Evolutionary conservation across 2,888 invertebrate genomes (phyloP), one percentile per base, ranked within the genome.

Genomic region (Stramonita haemastoma): DNA sequence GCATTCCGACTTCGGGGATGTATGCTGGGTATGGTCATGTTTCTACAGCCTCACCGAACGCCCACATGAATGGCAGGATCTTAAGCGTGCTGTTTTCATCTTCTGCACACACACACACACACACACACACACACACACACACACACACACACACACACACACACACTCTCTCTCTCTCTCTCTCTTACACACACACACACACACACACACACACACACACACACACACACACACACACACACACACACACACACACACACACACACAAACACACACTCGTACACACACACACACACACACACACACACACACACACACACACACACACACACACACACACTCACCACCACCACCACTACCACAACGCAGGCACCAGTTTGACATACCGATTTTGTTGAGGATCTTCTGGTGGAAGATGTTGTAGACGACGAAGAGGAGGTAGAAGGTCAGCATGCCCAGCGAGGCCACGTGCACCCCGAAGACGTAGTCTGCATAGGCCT

Each of bases 381-480:
- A 85, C 89, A 73, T 26, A 85, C 89, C 83, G n/a, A 89, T 73
- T 4, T 29, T 85, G 17, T 36, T 26, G 46, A 85, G 34, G n/a
- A 89, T 84, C 34, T 73, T 85, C 26, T 70, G n/a, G 26, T 89
- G 89, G 56, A 84, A 19, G 56, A 85, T 0, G 56, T 85, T 89
- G 89, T 60, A 89, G 32, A 83, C 56, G 84, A 89, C 89, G 32
- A 70, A 89, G 46, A 85, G 46, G 15, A 85, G 46, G 85, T 89
- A 89, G 73, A 89, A 89, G 26, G 77, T 56, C 73, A 89, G 73
- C 85, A 89, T 89, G 32, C 89, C 85, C 85, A 89, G 66, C 0
- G 89, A 89, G 19, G 84, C 89, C 6, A 89, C 46, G 57, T 85
- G 89, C 66, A 85, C 89, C 26, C 89, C 89, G 46, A 85, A 29